Base-by-base conservation (phyloP, 2,888 invertebrate species). In the Caenorhabditis doughertyi region DNA sequence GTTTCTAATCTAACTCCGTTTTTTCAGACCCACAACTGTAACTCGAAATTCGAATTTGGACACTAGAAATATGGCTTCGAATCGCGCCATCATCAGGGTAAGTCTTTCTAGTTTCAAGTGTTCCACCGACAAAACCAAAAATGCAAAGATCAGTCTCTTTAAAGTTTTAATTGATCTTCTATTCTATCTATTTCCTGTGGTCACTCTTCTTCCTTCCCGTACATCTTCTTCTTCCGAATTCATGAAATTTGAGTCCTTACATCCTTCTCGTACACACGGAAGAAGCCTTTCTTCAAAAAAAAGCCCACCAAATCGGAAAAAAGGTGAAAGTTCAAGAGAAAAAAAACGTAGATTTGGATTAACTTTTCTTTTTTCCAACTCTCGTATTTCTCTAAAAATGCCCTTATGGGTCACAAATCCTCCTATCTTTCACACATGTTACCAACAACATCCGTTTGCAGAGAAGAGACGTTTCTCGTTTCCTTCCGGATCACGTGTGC, bases 401-500 rank as follows among this genome's bases (percentile, higher is more conserved):
- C 42, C 60, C 23, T 42, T 18, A 23, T 42, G 25, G 25, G 18
- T 47, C 47, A 62, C 47, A 49, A 62, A 44, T 62, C 64, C 25
- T 9, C 7, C 2, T 35, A 44, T 35, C 13, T 27, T n/a, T 60
- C 58, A 25, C 23, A 9, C 47, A 16, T 9, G 5, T 9, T 16
- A n/a, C 18, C 35, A 42, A 60, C 60, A 42, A 60, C 42, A 60
- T 60, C 42, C 42, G n/a, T 32, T 9, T 47, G 62, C 49, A 27
- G 23, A 35, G 11, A 60, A n/a, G 49, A 47, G 9, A 32, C 32
- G 4, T 65, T 35, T 65, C 27, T 47, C 18, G 62, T 49, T 65
- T 65, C 51, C 65, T 51, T 65, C 65, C 65, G 65, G 65, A 65
- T 65, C 65, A 65, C 65, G 65, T 51, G 65, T 65, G 65, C 65